Evolutionary conservation across 53 echinoderm and acorn worm genomes (phyloP).

Genomic region (Hippasteria phrygiana): DNA sequence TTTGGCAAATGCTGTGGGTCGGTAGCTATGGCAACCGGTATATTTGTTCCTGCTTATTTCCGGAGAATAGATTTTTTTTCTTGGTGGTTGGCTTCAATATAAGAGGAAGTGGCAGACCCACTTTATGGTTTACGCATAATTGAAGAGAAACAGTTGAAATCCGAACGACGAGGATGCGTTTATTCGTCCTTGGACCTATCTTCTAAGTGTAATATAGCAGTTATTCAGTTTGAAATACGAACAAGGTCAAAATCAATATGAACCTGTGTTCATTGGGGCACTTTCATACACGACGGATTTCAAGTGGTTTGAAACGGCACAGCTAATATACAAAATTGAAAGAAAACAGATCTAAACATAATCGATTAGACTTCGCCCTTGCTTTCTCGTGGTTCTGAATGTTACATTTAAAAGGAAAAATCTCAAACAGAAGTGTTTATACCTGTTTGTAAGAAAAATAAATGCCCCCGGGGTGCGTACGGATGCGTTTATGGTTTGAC

Average conservation of each 20-base stretch:
- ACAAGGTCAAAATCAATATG: background rate
- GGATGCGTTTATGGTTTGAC: background rate
- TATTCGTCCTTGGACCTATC: background rate
- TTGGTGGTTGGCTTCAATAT: background rate
- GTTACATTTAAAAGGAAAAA: background rate
- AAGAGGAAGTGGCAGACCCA: background rate
- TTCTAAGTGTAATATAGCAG: background rate
- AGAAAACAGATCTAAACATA: background rate
- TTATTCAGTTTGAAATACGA: too few relatives aligned
- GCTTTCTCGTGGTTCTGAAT: background rate
- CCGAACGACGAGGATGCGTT: background rate
- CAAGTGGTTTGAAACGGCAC: background rate
- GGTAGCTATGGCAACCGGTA: conserved; percentile 8
- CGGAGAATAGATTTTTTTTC: background rate
- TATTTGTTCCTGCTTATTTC: conserved; percentile 6
- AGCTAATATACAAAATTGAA: background rate
- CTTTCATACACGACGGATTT: background rate
- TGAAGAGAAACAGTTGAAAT: background rate
- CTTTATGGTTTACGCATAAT: background rate
- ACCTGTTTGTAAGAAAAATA: background rate
- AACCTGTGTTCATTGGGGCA: background rate
- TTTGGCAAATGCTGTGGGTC: background rate
- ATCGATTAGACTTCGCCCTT: background rate
- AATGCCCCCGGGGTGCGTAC: background rate
- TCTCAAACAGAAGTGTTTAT: background rate